Base-by-base conservation (phyloP, 2,797 vertebrate species). In the Natrix natrix region DNA sequence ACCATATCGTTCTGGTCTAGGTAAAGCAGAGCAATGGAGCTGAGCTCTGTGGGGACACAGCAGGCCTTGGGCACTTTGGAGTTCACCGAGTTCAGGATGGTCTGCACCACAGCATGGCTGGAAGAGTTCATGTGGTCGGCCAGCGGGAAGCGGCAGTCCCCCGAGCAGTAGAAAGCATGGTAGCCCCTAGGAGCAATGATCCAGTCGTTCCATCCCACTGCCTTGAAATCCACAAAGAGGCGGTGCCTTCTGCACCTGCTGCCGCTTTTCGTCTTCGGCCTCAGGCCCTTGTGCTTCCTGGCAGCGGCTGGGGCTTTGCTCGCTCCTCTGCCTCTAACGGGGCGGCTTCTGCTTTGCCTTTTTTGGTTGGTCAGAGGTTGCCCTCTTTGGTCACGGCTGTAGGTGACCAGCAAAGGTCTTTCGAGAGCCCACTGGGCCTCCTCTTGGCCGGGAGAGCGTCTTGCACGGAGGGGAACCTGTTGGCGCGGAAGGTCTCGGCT, bases 71-170 rank as follows among this genome's bases (percentile, higher is more conserved):
- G 98, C 93, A 98, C 98, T 0, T 97, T 98, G 90, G 98, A 96
- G 17, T 98, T 98, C 57, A 98, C 98, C 3, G 98, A 98, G 97
- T 98, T 98, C n/a, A 98, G 97, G 96, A 98, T 97, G 20, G 98
- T 98, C 95, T 98, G 98, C 96, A 98, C 98, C 98, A 98, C 98
- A 91, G 98, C 98, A 32, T 98, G 98, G 96, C 98, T 98, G 1
- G 98, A 98, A 52, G 98, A 98, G 97, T 98, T 98, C 98, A 98
- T 98, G 97, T 98, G 98, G 95, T 98, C 98, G 0, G 98, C 98
- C 95, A 98, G 95, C n/a, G 98, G 98, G 93, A 98, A 98, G 94
- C 97, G 98, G 93, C 98, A 98, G 95, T 98, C 98, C 52, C 98
- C 98, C 54, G 98, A 97, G 95, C 98, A 98, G 97, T 98, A 98